phyloP scores from a whole-genome alignment of 2,888 invertebrate genomes.

The Harpalus rubripes region DNA sequence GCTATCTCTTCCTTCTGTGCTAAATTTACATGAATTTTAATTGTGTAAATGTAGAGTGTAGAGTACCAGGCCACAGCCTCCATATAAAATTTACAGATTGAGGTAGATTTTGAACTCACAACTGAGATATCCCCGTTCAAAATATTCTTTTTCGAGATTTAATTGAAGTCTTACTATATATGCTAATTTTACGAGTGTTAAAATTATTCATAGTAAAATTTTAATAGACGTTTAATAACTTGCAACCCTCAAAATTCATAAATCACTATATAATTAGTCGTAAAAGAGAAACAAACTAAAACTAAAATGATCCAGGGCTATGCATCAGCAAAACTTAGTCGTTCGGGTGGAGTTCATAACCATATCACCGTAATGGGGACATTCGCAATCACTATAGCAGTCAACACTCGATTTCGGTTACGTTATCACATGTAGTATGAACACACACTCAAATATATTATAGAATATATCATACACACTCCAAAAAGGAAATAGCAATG shows the following conservation, averaged over 20 bases:
- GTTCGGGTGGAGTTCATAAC: conserved; percentile 7
- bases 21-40: too few species aligned
- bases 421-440: neutral
- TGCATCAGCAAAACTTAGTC: conserved; percentile 37
- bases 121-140: neutral
- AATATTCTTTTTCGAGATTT: neutral
- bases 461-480: too few species aligned
- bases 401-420: conserved; percentile 12
- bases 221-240: conserved; percentile 8
- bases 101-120: too few species aligned
- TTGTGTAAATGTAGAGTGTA: too few species aligned
- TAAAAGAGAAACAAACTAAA: conserved; percentile 40
- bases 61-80: too few species aligned
- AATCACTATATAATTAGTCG: conserved; percentile 15
- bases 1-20: too few species aligned
- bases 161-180: neutral
- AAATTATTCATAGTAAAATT: conserved; percentile 14
- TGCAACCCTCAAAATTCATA: conserved; percentile 6
- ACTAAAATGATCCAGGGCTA: conserved; percentile 6
- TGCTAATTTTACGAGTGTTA: conserved; percentile 1
- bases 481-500: too few species aligned
- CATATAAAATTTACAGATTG: too few species aligned
- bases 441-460: neutral
- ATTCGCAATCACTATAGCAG: conserved; percentile 8
- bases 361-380: conserved; percentile 9